A percentile compares a stretch with the other conserved stretches of the same genome.
Evolutionary conservation across 2,113 vertebrate genomes (phyloP).

Genomic region (Mastomys natalensis): DNA sequence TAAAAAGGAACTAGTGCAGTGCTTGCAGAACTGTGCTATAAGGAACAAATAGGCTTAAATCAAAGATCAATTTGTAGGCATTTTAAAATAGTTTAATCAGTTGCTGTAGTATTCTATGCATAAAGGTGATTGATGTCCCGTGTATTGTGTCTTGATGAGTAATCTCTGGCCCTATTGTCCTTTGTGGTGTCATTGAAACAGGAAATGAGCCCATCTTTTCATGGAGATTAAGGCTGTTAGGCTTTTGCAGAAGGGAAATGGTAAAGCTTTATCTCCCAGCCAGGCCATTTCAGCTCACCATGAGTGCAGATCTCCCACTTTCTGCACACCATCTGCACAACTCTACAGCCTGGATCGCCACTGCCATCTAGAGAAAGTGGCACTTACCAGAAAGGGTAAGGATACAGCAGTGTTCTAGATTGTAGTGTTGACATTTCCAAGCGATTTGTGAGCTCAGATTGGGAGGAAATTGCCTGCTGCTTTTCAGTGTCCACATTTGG

Average conservation of each 20-base stretch:
- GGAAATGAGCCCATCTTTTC: constrained; percentile 67
- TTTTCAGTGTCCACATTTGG: constrained; percentile 82
- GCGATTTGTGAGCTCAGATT: constrained; percentile 75
- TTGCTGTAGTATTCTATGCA: constrained; percentile 34
- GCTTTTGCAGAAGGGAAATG: constrained; percentile 58
- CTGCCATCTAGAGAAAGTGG: constrained; percentile 64
- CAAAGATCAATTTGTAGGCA: constrained; percentile 47
- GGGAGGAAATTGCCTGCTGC: constrained; percentile 83
- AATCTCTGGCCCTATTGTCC: constrained; percentile 71
- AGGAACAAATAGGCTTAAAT: constrained; percentile 46
- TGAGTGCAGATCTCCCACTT: constrained; percentile 74
- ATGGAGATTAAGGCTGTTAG: constrained; percentile 70
- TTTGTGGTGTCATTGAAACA: constrained; percentile 74
- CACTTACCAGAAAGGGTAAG: constrained; percentile 68
- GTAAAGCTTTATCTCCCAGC: constrained; percentile 79
- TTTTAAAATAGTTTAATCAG: constrained; percentile 61
- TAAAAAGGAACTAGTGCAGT: neutral
- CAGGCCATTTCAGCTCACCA: constrained; percentile 70
- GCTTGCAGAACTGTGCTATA: constrained; percentile 30
- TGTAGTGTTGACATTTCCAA: constrained; percentile 74
- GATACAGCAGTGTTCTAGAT: constrained; percentile 44
- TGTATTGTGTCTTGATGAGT: constrained; percentile 58
- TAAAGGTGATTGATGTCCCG: constrained; percentile 61
- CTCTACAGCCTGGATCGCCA: constrained; percentile 61
- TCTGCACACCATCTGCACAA: constrained; percentile 60